phyloP scores from a whole-genome alignment of 2,113 vertebrate species.

The Ovis canadensis region DNA sequence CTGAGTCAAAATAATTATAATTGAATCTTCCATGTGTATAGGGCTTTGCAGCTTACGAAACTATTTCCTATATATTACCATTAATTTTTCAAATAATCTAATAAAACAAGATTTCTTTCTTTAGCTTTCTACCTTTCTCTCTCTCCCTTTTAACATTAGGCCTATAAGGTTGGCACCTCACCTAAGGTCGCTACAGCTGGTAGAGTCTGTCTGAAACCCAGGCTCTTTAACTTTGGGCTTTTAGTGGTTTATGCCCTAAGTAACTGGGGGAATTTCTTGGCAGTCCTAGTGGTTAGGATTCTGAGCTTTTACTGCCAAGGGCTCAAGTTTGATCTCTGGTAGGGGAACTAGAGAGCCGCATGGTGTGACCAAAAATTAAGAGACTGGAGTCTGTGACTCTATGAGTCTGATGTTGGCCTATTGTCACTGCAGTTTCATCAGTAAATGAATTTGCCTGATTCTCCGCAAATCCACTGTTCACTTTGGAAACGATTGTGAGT shows the following conservation, averaged over 20 bases:
- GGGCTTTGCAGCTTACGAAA: background rate
- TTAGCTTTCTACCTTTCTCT: background rate
- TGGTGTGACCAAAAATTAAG: background rate
- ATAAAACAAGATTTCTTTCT: background rate
- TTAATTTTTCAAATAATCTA: slow-evolving; percentile 10
- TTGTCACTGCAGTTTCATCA: background rate
- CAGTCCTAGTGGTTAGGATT: background rate
- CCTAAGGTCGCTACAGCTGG: background rate
- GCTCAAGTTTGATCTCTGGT: background rate
- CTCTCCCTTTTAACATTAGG: background rate
- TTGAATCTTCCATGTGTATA: slow-evolving; percentile 6
- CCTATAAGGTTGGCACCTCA: background rate
- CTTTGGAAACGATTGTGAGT: background rate
- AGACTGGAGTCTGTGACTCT: background rate
- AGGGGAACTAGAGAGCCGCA: rapidly evolving
- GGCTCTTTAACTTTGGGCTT: background rate
- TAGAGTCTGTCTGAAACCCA: background rate
- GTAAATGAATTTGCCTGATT: background rate
- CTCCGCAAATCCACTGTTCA: background rate
- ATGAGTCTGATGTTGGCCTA: background rate
- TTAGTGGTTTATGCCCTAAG: background rate
- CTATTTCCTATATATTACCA: background rate
- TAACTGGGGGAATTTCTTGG: background rate
- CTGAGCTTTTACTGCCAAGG: background rate
- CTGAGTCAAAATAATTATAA: slow-evolving; percentile 15